A percentile compares a stretch with the other conserved stretches of the same genome.
phyloP scores from a whole-genome alignment of 2,113 vertebrate genomes.

The Nymphicus hollandicus region DNA sequence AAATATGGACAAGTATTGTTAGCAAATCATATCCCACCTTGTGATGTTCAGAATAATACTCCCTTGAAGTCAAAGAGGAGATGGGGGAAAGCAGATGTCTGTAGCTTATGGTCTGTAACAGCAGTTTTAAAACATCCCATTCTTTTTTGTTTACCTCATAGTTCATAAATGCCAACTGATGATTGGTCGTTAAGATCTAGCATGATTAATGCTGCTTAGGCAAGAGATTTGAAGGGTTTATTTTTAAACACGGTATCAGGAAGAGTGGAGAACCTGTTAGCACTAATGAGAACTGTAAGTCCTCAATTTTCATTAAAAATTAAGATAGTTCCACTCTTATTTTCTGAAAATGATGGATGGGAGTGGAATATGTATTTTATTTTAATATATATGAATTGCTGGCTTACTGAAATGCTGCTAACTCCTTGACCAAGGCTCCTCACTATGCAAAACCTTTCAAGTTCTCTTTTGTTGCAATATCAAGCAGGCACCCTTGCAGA shows the following conservation, averaged over 20 bases:
- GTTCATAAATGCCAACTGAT: neutral
- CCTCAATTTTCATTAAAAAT: neutral
- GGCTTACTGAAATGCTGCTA: neutral
- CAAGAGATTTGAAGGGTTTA: neutral
- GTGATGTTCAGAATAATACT: neutral
- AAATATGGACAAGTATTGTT: neutral
- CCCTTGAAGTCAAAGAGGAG: neutral
- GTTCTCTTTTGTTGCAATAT: neutral
- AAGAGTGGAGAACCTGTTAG: neutral
- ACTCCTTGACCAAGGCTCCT: neutral
- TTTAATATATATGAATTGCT: neutral
- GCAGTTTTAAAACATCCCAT: neutral
- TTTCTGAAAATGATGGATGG: neutral
- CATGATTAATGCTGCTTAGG: neutral
- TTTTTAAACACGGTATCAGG: neutral
- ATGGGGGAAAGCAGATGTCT: neutral
- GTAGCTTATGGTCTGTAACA: neutral
- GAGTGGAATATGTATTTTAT: neutral
- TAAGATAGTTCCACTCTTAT: neutral
- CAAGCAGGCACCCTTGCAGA: neutral
- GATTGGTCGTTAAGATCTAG: neutral
- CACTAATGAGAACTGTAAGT: neutral
- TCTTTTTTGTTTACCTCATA: neutral
- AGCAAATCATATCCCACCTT: neutral
- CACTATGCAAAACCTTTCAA: neutral